Base-by-base conservation (phyloP, 1,140 invertebrate genomes). In the Aphelenchoides fujianensis region DNA sequence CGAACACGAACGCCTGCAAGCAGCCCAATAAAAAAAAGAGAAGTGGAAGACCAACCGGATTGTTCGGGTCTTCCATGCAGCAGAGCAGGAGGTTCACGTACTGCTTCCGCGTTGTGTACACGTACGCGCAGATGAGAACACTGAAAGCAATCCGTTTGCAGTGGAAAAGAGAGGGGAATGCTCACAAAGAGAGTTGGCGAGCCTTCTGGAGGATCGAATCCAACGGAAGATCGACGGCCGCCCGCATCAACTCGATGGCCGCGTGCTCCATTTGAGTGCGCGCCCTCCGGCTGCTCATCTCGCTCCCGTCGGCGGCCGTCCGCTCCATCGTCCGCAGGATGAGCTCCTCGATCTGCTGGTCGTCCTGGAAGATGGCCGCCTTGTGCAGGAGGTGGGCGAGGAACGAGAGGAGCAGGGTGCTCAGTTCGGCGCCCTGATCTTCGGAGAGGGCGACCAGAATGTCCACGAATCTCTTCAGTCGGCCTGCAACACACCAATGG, bases 121-220 rank as follows among this genome's bases (percentile, higher is more conserved):
- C 79, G 52, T 75, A 82, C 23, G 73, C 67, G 41, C 77, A 82
- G 37, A 80, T 69, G 28, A 70, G 63, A 32, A 73, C 34, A 31
- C 78, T 80, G 35, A 73, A 79, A 69, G 23, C 23, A 28, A 19
- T 23, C n/a, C n/a, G 74, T 1, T 19, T 34, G 30, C 1, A 5
- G 19, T 41, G 1, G 19, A 23, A 36, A 70, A n/a, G 28, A 36
- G 34, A 73, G 59, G 32, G 16, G 35, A 37, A 66, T n/a, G 16
- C 27, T 57, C 76, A 79, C 71, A 79, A 66, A 53, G 78, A 75
- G 32, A 55, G 23, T 36, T 16, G 16, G 12, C 57, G 73, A 19
- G 68, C 77, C 12, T 59, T 12, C 54, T 72, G 27, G 19, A 79
- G 52, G 34, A 76, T 73, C 32, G 7, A 37, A 36, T 77, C 75